These are phyloP conservation scores for Vicugna pacos DNA, from an alignment of 2,113 vertebrate species.

Conservation along the genomic window DNA sequence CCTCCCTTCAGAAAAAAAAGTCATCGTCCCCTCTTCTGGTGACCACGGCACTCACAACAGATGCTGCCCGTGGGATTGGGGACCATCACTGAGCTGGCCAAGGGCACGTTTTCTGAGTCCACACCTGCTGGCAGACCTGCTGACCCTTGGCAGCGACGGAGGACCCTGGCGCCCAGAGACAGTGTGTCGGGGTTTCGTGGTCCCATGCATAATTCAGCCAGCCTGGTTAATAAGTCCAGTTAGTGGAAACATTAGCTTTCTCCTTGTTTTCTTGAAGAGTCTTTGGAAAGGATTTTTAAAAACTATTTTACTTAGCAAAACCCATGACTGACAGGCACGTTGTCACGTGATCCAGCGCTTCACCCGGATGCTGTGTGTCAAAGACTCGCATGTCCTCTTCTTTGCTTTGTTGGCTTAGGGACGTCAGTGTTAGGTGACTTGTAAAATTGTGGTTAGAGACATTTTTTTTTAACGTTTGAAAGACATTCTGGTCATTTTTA, in stretches of 20 bases:
- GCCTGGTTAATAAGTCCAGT: neutral
- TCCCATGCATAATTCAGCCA: neutral
- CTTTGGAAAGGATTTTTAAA: neutral
- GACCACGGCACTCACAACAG: neutral
- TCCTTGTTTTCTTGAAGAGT: slow-evolving; percentile 7
- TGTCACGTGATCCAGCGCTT: neutral
- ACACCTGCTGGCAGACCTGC: neutral
- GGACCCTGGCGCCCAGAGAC: neutral
- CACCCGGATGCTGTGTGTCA: neutral
- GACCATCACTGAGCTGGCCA: neutral
- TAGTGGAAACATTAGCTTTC: neutral
- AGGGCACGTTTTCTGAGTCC: neutral
- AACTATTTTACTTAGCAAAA: slow-evolving; percentile 16
- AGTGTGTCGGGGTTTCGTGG: neutral
- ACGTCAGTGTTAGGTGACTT: neutral
- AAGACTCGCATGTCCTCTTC: neutral
- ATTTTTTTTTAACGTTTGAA: neutral
- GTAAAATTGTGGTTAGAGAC: neutral
- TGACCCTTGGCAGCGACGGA: neutral
- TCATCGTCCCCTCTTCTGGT: neutral
- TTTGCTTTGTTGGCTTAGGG: neutral
- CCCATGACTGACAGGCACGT: neutral
- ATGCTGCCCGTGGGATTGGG: neutral
- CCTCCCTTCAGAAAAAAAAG: neutral
- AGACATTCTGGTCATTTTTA: neutral